phyloP scores from a whole-genome alignment of 2,797 vertebrate genomes.

The Hippocampus kuda region DNA sequence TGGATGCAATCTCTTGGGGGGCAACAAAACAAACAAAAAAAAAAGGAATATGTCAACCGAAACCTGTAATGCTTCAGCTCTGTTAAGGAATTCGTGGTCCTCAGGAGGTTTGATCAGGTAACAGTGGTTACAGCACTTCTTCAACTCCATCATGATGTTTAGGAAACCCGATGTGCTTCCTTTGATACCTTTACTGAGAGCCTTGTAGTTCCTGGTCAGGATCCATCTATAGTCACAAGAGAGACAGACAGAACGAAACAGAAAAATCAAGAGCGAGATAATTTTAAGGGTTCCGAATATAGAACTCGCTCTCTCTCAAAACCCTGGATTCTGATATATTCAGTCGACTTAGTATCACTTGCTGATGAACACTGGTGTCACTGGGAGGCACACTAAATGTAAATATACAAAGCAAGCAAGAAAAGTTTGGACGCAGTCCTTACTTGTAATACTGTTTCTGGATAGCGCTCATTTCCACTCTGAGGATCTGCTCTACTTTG shows the following conservation, averaged over 20 bases:
- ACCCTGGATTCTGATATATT: too few species aligned
- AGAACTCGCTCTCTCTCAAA: too few species aligned
- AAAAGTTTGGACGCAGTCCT: conserved; percentile 16
- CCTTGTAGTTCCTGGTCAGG: conserved; percentile 98
- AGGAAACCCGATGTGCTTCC: conserved; percentile 98
- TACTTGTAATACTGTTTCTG: conserved; percentile 87
- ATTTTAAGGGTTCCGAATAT: neutral
- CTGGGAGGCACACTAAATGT: neutral
- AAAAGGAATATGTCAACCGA: neutral
- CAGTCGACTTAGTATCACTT: too few species aligned
- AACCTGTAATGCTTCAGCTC: conserved; percentile 92
- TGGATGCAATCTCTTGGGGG: neutral
- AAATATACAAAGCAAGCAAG: neutral
- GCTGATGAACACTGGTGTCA: neutral
- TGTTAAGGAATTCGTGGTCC: conserved; percentile 87
- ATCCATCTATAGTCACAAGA: conserved; percentile 77
- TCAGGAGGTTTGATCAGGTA: conserved; percentile 98
- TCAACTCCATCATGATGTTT: conserved; percentile 99
- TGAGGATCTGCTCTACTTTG: conserved; percentile 95
- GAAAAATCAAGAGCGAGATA: neutral
- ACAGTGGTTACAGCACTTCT: conserved; percentile 99
- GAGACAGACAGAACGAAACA: neutral
- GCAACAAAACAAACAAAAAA: neutral
- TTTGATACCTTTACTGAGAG: conserved; percentile 95
- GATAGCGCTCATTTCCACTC: conserved; percentile 97